Evolutionary conservation across 2,888 invertebrate species (phyloP).

Genomic region (Parasteatoda lunata): DNA sequence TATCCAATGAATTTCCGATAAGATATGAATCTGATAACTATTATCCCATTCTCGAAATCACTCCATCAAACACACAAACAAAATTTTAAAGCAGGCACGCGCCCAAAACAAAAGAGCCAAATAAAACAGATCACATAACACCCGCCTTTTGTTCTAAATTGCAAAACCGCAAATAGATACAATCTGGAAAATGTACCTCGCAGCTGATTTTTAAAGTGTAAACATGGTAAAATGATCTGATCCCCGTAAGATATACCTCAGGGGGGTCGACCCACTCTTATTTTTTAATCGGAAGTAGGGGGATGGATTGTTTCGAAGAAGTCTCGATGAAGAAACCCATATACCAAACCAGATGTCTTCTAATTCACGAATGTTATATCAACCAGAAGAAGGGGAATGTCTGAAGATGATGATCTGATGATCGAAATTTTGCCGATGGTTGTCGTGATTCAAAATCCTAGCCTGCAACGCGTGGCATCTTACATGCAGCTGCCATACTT

Average conservation of each 20-base stretch:
- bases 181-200: constrained; percentile 29
- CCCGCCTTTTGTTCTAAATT: constrained; percentile 39
- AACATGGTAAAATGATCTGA: constrained; percentile 66
- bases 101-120: constrained; percentile 21
- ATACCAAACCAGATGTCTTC: constrained; percentile 48
- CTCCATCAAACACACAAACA: constrained; percentile 15
- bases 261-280: constrained; percentile 3
- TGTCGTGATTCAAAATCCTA: constrained; percentile 13
- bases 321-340: constrained; percentile 21
- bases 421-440: constrained; percentile 3
- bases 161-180: constrained; percentile 18
- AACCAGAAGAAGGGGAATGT: constrained; percentile 29
- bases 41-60: neutral
- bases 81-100: constrained; percentile 9
- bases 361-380: constrained; percentile 43
- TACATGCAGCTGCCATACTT: constrained; percentile 26
- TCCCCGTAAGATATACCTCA: constrained; percentile 56
- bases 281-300: constrained; percentile 10
- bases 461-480: neutral
- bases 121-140: constrained; percentile 36
- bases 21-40: neutral
- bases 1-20: neutral
- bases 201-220: constrained; percentile 62
- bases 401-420: constrained; percentile 46
- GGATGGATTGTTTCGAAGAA: constrained; percentile 11